phyloP scores from a whole-genome alignment of 1,140 invertebrate genomes.

The Eriocheir sinensis region DNA sequence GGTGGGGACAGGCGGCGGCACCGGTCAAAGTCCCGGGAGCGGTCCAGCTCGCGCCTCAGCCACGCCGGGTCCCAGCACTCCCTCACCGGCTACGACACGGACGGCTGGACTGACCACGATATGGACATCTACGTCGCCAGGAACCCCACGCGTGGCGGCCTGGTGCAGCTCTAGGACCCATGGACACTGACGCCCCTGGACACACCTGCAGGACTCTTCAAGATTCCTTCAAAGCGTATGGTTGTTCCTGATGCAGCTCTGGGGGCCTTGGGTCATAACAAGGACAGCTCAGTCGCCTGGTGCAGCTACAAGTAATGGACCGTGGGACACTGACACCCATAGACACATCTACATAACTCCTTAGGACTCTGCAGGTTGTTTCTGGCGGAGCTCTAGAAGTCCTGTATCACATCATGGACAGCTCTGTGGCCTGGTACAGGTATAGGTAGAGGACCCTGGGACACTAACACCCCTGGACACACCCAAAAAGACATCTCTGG shows the following conservation, averaged over 20 bases:
- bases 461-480: too few species aligned
- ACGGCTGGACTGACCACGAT: slow-evolving; percentile 97
- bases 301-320: background rate
- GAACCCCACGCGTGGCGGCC: slow-evolving; percentile 90
- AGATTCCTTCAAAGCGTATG: background rate
- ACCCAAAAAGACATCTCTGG: too few species aligned
- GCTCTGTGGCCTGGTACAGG: background rate
- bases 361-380: too few species aligned
- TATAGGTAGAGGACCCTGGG: too few species aligned
- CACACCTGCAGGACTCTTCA: background rate
- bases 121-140: slow-evolving; percentile 97
- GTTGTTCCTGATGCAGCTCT: background rate
- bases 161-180: slow-evolving; percentile 76
- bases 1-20: slow-evolving; percentile 71
- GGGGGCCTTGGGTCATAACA: background rate
- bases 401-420: background rate
- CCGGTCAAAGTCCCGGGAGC: slow-evolving; percentile 77
- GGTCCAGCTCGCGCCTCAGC: slow-evolving; percentile 73
- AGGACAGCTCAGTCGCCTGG: background rate
- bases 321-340: background rate
- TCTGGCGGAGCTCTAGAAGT: background rate
- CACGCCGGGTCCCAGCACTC: slow-evolving; percentile 80
- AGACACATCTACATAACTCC: too few species aligned
- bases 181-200: background rate
- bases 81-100: slow-evolving; percentile 86